These are phyloP conservation scores for Cuculus canorus DNA, from an alignment of 2,797 vertebrate genomes.

Conservation along the genomic window DNA sequence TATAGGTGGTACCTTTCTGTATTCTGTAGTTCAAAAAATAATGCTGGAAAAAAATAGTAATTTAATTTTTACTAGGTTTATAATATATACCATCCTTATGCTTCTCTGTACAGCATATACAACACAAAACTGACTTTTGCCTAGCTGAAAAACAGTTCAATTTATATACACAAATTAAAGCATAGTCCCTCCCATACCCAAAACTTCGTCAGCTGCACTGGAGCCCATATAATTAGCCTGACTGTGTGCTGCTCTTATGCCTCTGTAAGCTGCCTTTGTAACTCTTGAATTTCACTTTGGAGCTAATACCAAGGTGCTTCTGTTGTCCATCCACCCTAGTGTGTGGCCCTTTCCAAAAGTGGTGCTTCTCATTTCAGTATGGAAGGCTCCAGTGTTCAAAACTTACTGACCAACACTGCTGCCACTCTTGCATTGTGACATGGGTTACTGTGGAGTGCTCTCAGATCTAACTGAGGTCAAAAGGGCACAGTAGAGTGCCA, in stretches of 20 bases:
- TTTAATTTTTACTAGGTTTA: not conserved
- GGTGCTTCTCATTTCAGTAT: not conserved
- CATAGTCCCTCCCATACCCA: not conserved
- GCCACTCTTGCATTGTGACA: not conserved
- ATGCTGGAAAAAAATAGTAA: not conserved
- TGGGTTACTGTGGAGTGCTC: not conserved
- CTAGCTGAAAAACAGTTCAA: not conserved
- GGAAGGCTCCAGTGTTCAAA: not conserved
- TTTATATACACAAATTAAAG: constrained; percentile 19
- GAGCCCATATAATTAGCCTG: not conserved
- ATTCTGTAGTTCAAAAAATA: not conserved
- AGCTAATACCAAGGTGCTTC: not conserved
- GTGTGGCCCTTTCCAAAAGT: rapidly evolving
- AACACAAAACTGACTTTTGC: not conserved
- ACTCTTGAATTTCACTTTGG: not conserved
- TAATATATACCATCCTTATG: not conserved
- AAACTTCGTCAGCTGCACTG: not conserved
- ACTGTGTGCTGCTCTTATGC: not conserved
- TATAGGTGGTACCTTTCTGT: not conserved
- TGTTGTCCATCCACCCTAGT: not conserved
- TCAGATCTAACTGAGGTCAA: not conserved
- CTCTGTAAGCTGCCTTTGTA: not conserved
- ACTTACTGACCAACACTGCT: too few species aligned
- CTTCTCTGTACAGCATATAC: not conserved
- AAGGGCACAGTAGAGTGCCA: not conserved